These are phyloP conservation scores for Oxyura jamaicensis DNA, from an alignment of 2,113 vertebrate species.

Conservation along the genomic window DNA sequence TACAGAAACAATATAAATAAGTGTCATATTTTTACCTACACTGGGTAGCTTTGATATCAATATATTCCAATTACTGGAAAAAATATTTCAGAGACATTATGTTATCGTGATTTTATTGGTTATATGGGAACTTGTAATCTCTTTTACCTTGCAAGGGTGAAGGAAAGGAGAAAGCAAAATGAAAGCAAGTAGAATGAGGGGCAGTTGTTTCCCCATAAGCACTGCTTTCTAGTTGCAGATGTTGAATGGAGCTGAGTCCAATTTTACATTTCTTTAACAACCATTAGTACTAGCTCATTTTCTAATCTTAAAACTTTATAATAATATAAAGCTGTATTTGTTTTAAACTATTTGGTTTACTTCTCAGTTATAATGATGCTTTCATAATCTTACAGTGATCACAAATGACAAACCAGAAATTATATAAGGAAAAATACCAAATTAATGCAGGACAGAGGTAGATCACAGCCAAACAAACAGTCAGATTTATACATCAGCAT, in stretches of 20 bases:
- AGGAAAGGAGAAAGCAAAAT: background rate
- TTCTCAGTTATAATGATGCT: background rate
- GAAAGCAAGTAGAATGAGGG: background rate
- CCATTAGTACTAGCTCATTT: background rate
- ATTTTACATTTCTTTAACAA: background rate
- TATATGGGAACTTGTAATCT: background rate
- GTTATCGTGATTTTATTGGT: background rate
- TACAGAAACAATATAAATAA: background rate
- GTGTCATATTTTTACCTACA: background rate
- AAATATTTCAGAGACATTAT: background rate
- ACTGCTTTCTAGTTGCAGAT: background rate
- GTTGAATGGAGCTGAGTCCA: background rate
- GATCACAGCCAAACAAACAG: background rate
- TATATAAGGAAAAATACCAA: background rate
- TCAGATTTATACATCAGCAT: background rate
- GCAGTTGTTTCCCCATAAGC: background rate
- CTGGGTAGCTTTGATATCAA: background rate
- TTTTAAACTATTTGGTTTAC: background rate
- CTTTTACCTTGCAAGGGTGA: background rate
- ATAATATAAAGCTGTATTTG: background rate
- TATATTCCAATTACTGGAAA: background rate
- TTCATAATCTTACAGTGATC: background rate
- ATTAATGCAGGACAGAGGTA: background rate
- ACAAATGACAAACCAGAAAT: background rate
- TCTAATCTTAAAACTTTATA: background rate